Conservation (phyloP, 2,888 invertebrate genomes). For the Phymatocera aterrima region DNA sequence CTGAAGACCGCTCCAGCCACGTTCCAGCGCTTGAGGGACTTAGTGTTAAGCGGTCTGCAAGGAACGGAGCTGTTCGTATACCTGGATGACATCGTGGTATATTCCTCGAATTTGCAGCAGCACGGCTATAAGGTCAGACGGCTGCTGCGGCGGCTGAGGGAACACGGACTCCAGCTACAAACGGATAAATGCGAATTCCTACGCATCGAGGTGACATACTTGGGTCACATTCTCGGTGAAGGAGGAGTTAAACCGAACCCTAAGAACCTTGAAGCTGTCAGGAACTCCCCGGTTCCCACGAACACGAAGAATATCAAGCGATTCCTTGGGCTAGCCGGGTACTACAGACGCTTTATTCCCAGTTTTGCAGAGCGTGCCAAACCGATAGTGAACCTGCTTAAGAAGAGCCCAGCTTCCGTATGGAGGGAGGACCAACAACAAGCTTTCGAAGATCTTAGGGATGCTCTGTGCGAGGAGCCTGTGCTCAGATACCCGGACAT, state of each 20-base stretch:
- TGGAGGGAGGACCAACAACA: not conserved
- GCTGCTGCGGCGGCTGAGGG: not conserved
- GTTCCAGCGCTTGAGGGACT: constrained; percentile 50
- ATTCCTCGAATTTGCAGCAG: not conserved
- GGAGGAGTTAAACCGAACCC: too few species aligned
- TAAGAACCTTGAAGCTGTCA: not conserved
- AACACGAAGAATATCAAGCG: not conserved
- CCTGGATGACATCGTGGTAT: constrained; percentile 37
- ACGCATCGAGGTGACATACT: not conserved
- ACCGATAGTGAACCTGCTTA: not conserved
- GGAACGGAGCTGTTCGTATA: constrained; percentile 35
- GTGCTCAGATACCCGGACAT: not conserved
- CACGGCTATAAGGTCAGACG: constrained; percentile 5
- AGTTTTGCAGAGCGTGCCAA: not conserved
- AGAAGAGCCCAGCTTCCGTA: not conserved
- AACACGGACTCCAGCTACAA: not conserved
- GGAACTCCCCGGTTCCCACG: not conserved
- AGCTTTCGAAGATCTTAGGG: not conserved
- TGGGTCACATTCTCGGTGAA: not conserved
- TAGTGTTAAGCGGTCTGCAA: constrained; percentile 43
- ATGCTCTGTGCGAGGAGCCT: not conserved
- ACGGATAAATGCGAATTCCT: constrained; percentile 30
- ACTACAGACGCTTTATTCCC: not conserved
- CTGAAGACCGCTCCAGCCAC: constrained; percentile 41
- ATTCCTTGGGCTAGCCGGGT: not conserved